A percentile compares a stretch with the other conserved stretches of the same genome.
phyloP scores from a whole-genome alignment of 2,888 invertebrate species.

The Drosophila pseudotakahashii region DNA sequence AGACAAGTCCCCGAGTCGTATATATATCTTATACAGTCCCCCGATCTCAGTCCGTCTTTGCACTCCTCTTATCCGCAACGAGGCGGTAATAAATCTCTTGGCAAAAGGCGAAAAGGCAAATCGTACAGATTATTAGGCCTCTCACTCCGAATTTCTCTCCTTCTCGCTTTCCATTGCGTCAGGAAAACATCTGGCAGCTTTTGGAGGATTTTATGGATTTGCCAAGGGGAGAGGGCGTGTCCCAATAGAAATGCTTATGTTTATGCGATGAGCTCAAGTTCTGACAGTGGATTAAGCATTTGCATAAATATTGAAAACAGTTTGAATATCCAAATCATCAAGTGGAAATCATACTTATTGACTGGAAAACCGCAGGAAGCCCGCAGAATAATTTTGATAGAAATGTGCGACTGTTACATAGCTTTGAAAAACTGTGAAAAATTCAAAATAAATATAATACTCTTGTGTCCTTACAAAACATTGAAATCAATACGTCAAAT shows the following conservation, averaged over 20 bases:
- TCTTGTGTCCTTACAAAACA: too few relatives aligned
- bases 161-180: constrained; percentile 52
- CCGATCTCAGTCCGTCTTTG: constrained; percentile 47
- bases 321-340: constrained; percentile 26
- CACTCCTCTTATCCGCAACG: constrained; percentile 79
- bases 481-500: too few relatives aligned
- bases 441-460: too few relatives aligned
- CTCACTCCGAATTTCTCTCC: constrained; percentile 10
- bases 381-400: background rate
- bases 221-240: constrained; percentile 7
- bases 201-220: constrained; percentile 41
- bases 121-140: constrained; percentile 74
- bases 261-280: constrained; percentile 43
- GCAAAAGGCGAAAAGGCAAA: constrained; percentile 61
- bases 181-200: constrained; percentile 67
- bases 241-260: constrained; percentile 41
- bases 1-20: constrained; percentile 18
- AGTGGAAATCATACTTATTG: constrained; percentile 12
- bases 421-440: too few relatives aligned
- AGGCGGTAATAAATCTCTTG: constrained; percentile 76
- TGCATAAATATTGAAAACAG: constrained; percentile 41
- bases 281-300: constrained; percentile 36
- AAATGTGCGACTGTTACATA: too few relatives aligned
- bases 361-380: too few relatives aligned
- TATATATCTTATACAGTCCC: constrained; percentile 28